These are phyloP conservation scores for Plumapathes pennacea DNA, from an alignment of 92 coral and sea anemone species.

Conservation along the genomic window DNA sequence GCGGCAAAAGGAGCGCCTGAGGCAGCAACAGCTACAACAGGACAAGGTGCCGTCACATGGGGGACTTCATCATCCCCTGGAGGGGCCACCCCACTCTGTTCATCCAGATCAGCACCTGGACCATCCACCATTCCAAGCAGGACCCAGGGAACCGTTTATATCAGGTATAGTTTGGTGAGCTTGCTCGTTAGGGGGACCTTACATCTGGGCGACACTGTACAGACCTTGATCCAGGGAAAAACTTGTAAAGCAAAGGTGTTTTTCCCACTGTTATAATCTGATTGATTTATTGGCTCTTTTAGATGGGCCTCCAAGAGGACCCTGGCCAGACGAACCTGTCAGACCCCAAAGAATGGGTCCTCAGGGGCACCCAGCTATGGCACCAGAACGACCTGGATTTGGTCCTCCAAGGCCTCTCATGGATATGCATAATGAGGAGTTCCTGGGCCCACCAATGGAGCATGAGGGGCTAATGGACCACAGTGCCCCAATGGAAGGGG, in stretches of 20 bases:
- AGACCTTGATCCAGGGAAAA: too few species aligned
- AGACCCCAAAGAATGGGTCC: constrained; percentile 18
- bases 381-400: constrained; percentile 35
- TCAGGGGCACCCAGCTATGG: constrained; percentile 32
- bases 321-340: constrained; percentile 28
- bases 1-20: constrained; percentile 68
- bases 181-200: not conserved
- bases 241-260: too few species aligned
- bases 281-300: not conserved
- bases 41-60: too few species aligned
- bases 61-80: constrained; percentile 3
- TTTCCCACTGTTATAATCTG: too few species aligned
- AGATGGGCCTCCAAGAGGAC: constrained; percentile 40
- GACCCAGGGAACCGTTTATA: constrained; percentile 6
- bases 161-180: constrained; percentile 25
- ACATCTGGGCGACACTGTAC: too few species aligned
- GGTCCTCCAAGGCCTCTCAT: constrained; percentile 18
- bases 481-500: constrained; percentile 10
- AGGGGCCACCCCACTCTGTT: constrained; percentile 3
- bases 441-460: constrained; percentile 44
- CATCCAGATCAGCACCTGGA: constrained; percentile 3
- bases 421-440: constrained; percentile 25
- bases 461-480: constrained; percentile 27
- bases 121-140: constrained; percentile 7
- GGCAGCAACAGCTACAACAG: constrained; percentile 6